Conservation (phyloP, 2,888 invertebrate genomes). For the Hoplodrina ambigua region DNA sequence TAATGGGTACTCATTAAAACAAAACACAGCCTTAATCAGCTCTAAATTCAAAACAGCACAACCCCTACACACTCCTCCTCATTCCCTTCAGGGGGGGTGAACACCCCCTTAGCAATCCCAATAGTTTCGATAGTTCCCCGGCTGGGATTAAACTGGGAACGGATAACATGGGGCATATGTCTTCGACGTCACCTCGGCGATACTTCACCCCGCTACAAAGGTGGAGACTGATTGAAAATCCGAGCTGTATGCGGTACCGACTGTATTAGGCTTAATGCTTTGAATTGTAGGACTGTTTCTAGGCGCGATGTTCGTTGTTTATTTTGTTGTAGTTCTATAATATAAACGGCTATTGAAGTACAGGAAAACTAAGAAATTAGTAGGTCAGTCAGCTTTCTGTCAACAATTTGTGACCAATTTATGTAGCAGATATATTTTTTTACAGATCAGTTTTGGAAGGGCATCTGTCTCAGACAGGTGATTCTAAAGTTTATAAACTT, state of each 20-base stretch:
- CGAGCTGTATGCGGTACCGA: constrained; percentile 58
- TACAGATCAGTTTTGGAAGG: too few species aligned
- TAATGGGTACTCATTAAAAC: constrained; percentile 26
- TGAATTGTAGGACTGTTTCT: constrained; percentile 28
- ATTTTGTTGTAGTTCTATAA: not conserved
- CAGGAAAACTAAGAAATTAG: not conserved
- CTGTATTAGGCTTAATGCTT: constrained; percentile 61
- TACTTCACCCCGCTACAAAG: constrained; percentile 70
- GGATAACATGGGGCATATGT: constrained; percentile 73
- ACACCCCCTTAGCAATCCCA: constrained; percentile 56
- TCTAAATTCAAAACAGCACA: constrained; percentile 51
- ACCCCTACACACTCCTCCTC: constrained; percentile 7
- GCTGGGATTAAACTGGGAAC: constrained; percentile 74
- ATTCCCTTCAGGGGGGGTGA: constrained; percentile 12
- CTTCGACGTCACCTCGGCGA: constrained; percentile 66
- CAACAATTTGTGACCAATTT: too few species aligned
- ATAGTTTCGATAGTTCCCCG: constrained; percentile 69
- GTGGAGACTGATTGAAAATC: constrained; percentile 72
- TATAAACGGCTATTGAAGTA: not conserved
- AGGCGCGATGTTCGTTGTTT: not conserved
- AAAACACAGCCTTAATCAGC: constrained; percentile 29
- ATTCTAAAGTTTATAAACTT: too few species aligned
- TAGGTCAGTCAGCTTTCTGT: too few species aligned
- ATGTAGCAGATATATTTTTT: too few species aligned
- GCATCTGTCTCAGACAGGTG: too few species aligned